Conservation (phyloP, 2,113 vertebrate species). For the Nothoprocta pentlandii region DNA sequence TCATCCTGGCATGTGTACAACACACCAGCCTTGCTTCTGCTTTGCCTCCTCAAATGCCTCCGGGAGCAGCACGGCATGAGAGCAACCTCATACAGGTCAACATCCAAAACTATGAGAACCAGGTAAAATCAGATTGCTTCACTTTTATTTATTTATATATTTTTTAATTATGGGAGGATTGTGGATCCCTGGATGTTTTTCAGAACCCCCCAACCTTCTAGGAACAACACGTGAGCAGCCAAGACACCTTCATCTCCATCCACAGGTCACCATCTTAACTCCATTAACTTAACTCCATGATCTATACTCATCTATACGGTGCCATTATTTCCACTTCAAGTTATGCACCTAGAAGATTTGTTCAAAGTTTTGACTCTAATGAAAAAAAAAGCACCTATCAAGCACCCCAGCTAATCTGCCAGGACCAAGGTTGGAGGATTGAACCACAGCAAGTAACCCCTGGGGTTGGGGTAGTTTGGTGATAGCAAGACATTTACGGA, state of each 20-base stretch:
- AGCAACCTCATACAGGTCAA: neutral
- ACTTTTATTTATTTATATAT: neutral
- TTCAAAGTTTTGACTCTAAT: neutral
- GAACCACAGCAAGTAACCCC: neutral
- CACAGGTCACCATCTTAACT: neutral
- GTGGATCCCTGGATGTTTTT: neutral
- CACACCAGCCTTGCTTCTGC: neutral
- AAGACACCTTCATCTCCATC: neutral
- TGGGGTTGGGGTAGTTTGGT: too few species aligned
- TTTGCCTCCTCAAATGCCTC: neutral
- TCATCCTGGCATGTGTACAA: accelerated
- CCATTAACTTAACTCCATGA: neutral
- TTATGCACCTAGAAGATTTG: neutral
- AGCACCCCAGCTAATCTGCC: neutral
- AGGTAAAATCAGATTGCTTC: neutral
- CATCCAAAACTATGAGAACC: too few species aligned
- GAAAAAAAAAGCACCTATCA: neutral
- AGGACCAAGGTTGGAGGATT: neutral
- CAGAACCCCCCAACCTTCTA: neutral
- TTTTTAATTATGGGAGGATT: neutral
- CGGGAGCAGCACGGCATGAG: neutral
- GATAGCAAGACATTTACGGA: neutral
- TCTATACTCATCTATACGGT: neutral
- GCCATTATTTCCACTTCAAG: neutral
- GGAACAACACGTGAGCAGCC: neutral